Evolutionary conservation across 2,113 vertebrate genomes (phyloP).

Genomic region (Platysternon megacephalum): DNA sequence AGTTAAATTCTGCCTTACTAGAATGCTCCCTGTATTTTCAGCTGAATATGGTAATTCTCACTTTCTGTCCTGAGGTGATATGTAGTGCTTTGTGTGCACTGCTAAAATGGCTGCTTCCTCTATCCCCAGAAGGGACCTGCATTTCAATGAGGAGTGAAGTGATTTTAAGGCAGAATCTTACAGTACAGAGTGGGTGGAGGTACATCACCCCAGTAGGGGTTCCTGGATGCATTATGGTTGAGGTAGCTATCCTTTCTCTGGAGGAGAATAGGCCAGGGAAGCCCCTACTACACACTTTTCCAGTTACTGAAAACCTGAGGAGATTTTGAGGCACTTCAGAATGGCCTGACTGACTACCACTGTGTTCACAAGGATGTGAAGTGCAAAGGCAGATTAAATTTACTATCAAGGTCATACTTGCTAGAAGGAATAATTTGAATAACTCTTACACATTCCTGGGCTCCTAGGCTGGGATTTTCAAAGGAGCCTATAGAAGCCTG

Average conservation of each 20-base stretch:
- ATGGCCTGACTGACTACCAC: constrained; percentile 28
- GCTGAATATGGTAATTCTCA: constrained; percentile 27
- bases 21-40: constrained; percentile 8
- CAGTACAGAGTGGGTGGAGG: neutral
- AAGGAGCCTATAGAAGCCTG: neutral
- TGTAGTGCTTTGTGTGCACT: neutral
- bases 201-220: neutral
- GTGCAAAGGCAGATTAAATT: constrained; percentile 34
- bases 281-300: neutral
- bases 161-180: neutral
- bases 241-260: constrained; percentile 4
- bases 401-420: constrained; percentile 3
- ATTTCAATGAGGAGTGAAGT: neutral
- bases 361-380: constrained; percentile 53
- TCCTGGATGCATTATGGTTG: neutral
- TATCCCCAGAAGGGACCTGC: neutral
- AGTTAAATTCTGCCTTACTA: neutral
- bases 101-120: neutral
- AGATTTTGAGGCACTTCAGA: neutral
- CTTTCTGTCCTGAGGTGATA: constrained; percentile 9
- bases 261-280: constrained; percentile 5
- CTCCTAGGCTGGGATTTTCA: neutral
- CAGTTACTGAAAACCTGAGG: neutral
- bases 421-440: constrained; percentile 11
- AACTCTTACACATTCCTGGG: neutral